Evolutionary conservation across 2,113 vertebrate genomes (phyloP).

Genomic region (Rhea americana): DNA sequence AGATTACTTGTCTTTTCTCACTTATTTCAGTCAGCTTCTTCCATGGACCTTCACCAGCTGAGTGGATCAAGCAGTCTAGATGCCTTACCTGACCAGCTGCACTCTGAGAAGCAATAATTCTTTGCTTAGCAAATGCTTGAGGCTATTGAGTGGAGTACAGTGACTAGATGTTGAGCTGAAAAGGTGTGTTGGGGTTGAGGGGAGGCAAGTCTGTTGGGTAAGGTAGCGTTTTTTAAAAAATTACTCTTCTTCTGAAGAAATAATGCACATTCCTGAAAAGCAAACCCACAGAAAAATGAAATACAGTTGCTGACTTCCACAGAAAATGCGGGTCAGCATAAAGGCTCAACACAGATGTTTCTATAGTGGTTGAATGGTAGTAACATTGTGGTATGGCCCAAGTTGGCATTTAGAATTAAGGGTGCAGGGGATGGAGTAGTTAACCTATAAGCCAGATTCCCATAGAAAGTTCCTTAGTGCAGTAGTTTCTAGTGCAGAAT

Average conservation of each 20-base stretch:
- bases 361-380: neutral
- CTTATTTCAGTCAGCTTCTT: neutral
- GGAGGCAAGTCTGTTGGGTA: neutral
- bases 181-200: neutral
- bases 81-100: neutral
- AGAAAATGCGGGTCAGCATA: neutral
- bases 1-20: neutral
- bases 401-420: neutral
- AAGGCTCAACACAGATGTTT: neutral
- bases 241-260: neutral
- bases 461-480: neutral
- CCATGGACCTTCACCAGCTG: neutral
- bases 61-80: accelerated
- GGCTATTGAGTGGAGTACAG: neutral
- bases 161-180: neutral
- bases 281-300: neutral
- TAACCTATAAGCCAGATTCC: neutral
- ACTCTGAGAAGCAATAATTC: neutral
- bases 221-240: neutral
- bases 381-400: neutral
- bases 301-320: neutral
- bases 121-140: neutral
- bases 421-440: neutral
- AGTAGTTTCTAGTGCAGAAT: neutral
- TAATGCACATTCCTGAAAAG: neutral